These are phyloP conservation scores for Pungitius pungitius DNA, from an alignment of 2,113 vertebrate genomes.

Conservation along the genomic window DNA sequence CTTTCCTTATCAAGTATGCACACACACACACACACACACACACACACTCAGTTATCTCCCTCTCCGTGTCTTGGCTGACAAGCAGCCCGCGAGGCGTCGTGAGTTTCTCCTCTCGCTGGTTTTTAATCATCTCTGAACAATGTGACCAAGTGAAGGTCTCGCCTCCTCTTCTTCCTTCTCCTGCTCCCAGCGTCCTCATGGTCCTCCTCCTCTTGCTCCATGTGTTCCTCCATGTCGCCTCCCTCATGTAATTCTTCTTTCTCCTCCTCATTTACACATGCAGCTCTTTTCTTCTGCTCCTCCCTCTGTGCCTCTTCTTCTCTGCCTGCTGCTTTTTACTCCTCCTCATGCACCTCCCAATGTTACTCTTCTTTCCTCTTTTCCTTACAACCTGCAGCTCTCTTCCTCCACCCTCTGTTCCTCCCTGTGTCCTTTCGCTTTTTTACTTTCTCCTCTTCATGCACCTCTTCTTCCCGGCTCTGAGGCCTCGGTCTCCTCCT, in stretches of 20 bases:
- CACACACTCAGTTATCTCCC: conserved; percentile 65
- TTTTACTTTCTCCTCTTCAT: neutral
- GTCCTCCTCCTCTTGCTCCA: neutral
- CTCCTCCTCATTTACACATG: neutral
- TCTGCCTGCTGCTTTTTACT: neutral
- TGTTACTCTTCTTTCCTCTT: neutral
- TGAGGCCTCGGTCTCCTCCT: neutral
- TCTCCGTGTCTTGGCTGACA: conserved; percentile 72
- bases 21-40: conserved; percentile 33
- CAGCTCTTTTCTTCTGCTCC: neutral
- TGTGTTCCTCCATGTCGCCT: neutral
- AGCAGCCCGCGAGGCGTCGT: conserved; percentile 70
- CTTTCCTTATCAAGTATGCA: conserved; percentile 73
- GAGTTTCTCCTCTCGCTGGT: conserved; percentile 72
- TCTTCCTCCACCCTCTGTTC: neutral
- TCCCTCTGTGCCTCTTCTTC: too few relatives aligned
- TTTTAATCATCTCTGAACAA: conserved; percentile 78
- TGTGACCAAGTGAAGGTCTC: conserved; percentile 58
- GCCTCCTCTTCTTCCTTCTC: conserved; percentile 22
- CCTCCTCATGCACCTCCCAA: neutral
- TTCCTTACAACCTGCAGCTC: too few relatives aligned
- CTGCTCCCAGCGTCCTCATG: too few relatives aligned
- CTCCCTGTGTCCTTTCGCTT: neutral
- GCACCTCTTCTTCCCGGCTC: neutral
- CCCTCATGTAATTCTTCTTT: too few relatives aligned